Percentiles rank a stretch among this genome's conserved stretches.
Evolutionary conservation across 2,888 invertebrate species (phyloP).

Genomic region (Callyntrura guangdongensis): DNA sequence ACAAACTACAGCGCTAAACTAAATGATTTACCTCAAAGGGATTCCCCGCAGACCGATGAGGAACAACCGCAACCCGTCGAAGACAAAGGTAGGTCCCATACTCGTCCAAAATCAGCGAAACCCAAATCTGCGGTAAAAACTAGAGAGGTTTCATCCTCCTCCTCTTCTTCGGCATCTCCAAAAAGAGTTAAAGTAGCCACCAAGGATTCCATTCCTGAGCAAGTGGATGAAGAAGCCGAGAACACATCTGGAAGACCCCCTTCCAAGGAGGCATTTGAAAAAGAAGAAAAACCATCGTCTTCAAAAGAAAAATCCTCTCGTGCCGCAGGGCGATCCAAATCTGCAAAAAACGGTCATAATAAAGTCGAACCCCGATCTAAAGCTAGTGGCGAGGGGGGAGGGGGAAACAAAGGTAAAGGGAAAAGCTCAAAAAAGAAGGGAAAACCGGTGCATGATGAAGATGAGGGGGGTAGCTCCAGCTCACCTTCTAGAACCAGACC

Average conservation of each 20-base stretch:
- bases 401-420: slow-evolving; percentile 82
- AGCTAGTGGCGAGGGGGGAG: not conserved
- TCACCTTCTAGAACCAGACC: slow-evolving; percentile 73
- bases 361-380: slow-evolving; percentile 78
- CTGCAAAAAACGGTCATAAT: slow-evolving; percentile 81
- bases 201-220: slow-evolving; percentile 66
- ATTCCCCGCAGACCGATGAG: slow-evolving; percentile 64
- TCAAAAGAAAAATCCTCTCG: slow-evolving; percentile 47
- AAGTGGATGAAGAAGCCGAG: slow-evolving; percentile 59
- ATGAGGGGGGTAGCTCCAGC: slow-evolving; percentile 54
- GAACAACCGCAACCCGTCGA: not conserved
- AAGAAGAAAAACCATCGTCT: not conserved
- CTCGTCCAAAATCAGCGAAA: slow-evolving; percentile 78
- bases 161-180: slow-evolving; percentile 11
- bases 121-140: slow-evolving; percentile 61
- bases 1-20: too few species aligned
- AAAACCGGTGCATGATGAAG: slow-evolving; percentile 45
- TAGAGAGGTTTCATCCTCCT: not conserved
- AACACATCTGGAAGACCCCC: not conserved
- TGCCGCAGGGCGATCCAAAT: slow-evolving; percentile 77
- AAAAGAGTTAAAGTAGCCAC: slow-evolving; percentile 59
- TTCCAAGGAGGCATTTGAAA: slow-evolving; percentile 51
- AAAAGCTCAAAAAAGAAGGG: slow-evolving; percentile 17
- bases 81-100: not conserved
- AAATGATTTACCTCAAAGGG: slow-evolving; percentile 54